A percentile compares a stretch with the other conserved stretches of the same genome.
These are phyloP conservation scores for Ptychodera flava DNA, from an alignment of 35 echinoderm and acorn worm genomes.

Conservation along the genomic window DNA sequence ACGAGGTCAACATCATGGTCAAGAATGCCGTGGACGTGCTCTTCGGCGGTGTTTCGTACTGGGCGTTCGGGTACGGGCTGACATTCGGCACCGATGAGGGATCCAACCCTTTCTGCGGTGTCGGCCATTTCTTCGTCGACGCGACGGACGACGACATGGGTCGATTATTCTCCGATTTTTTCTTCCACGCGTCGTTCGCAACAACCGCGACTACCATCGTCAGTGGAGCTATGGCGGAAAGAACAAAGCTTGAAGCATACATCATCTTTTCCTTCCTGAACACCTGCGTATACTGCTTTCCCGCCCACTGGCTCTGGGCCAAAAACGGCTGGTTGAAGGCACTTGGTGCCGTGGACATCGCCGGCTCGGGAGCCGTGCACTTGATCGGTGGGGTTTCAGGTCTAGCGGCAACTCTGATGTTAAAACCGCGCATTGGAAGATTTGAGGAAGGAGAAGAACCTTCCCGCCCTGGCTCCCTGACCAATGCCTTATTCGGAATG, in stretches of 20 bases:
- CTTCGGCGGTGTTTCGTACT: slow-evolving; percentile 68
- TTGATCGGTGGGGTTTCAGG: slow-evolving; percentile 84
- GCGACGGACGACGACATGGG: slow-evolving; percentile 14
- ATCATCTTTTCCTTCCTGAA: slow-evolving; percentile 94
- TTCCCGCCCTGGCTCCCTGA: slow-evolving; percentile 50
- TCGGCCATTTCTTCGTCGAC: slow-evolving; percentile 62
- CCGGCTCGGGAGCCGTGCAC: slow-evolving; percentile 76
- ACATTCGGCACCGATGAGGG: slow-evolving; percentile 32
- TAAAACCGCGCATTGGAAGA: slow-evolving; percentile 71
- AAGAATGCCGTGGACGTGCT: background rate
- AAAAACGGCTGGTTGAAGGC: slow-evolving; percentile 61
- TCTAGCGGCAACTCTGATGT: slow-evolving; percentile 69
- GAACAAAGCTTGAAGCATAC: slow-evolving; percentile 86
- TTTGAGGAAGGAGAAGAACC: slow-evolving; percentile 35
- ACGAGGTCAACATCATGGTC: background rate
- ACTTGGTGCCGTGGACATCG: slow-evolving; percentile 77
- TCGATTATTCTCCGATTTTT: slow-evolving; percentile 56
- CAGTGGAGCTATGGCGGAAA: slow-evolving; percentile 80
- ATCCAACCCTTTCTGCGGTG: slow-evolving; percentile 29
- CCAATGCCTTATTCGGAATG: slow-evolving; percentile 83
- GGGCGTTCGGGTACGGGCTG: slow-evolving; percentile 73
- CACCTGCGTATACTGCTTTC: slow-evolving; percentile 75
- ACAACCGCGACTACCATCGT: slow-evolving; percentile 83
- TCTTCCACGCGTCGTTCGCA: slow-evolving; percentile 71
- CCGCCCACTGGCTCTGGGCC: slow-evolving; percentile 89